A percentile compares a stretch with the other conserved stretches of the same genome.
Evolutionary conservation across 2,888 invertebrate genomes (phyloP).

Genomic region (Exephanes ischioxanthus): DNA sequence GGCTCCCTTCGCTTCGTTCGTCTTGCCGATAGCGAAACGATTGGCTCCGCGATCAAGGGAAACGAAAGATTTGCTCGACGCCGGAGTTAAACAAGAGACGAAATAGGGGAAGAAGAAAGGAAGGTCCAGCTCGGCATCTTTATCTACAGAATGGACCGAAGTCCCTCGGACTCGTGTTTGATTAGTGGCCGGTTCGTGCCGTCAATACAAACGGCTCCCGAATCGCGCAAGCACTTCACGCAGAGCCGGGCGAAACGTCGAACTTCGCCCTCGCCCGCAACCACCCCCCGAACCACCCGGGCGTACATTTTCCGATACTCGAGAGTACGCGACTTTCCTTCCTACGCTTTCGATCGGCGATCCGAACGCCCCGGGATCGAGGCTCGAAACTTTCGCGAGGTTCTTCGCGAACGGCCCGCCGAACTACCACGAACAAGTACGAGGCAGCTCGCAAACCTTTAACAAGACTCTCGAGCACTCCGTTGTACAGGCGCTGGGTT

Average conservation of each 20-base stretch:
- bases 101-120: constrained; percentile 9
- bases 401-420: neutral
- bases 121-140: constrained; percentile 42
- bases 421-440: neutral
- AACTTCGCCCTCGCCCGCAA: constrained; percentile 37
- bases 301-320: constrained; percentile 18
- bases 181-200: constrained; percentile 70
- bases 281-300: neutral
- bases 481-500: constrained; percentile 93
- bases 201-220: constrained; percentile 65
- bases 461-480: constrained; percentile 93
- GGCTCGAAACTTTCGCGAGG: constrained; percentile 17
- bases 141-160: constrained; percentile 44
- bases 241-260: constrained; percentile 23
- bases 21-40: constrained; percentile 5
- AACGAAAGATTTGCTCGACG: neutral
- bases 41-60: neutral
- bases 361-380: neutral
- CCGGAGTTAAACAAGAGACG: neutral
- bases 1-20: neutral
- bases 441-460: constrained; percentile 88
- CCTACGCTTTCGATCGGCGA: neutral
- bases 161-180: constrained; percentile 66
- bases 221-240: constrained; percentile 35
- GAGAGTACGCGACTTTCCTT: constrained; percentile 5